Evolutionary conservation across 2,888 invertebrate genomes (phyloP).

Genomic region (Endotricha flammealis): DNA sequence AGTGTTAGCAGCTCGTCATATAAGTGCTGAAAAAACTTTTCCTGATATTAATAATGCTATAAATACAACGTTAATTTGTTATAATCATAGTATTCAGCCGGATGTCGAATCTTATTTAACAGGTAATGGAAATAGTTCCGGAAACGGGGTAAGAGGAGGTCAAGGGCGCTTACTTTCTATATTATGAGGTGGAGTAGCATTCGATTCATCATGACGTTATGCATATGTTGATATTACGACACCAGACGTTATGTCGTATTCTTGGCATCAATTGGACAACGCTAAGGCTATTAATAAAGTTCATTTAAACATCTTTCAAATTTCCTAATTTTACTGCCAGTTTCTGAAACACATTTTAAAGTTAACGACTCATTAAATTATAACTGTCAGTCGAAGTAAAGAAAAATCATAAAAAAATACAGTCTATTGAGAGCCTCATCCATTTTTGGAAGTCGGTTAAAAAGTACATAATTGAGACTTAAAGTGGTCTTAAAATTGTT

Average conservation of each 20-base stretch:
- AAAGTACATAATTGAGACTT: too few relatives aligned
- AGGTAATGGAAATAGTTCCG: conserved; percentile 40
- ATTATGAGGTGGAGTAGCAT: conserved; percentile 1
- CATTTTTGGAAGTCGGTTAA: too few relatives aligned
- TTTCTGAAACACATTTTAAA: too few relatives aligned
- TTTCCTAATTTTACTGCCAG: too few relatives aligned
- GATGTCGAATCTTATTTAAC: conserved; percentile 55
- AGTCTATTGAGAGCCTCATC: too few relatives aligned
- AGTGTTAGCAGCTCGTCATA: conserved; percentile 48
- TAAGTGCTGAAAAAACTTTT: conserved; percentile 45
- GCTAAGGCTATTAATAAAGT: too few relatives aligned
- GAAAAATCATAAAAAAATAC: too few relatives aligned
- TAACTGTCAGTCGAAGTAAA: too few relatives aligned
- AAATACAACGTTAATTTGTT: conserved; percentile 59
- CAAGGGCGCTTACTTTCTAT: conserved; percentile 19
- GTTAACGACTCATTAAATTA: too few relatives aligned
- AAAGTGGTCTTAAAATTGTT: too few relatives aligned
- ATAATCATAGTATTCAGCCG: conserved; percentile 55
- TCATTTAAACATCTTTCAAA: too few relatives aligned
- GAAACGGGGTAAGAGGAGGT: conserved; percentile 15
- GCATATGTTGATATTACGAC: not conserved
- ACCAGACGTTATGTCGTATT: not conserved
- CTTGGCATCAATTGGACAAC: too few relatives aligned
- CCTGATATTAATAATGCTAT: conserved; percentile 44
- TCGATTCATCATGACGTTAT: not conserved